Evolutionary conservation across 2,113 vertebrate species (phyloP), one percentile per base, ranked within the genome.

Genomic region (Etia nguti): DNA sequence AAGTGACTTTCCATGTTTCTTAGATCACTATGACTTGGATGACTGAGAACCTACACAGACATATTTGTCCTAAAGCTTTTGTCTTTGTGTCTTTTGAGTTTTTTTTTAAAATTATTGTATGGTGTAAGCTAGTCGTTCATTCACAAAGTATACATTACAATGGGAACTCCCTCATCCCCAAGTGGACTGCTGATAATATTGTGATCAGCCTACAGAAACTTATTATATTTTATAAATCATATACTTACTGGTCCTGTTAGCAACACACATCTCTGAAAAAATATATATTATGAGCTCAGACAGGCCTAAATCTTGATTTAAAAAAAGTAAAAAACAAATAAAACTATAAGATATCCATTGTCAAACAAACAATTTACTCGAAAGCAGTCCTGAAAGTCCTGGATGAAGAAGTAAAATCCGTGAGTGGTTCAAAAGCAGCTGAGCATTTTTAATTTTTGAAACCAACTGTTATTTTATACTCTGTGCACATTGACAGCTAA

Each of bases 91-190:
- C 84, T 90, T 79, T 75, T 41, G 18, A 82, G 90, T 73, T 77
- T 46, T 84, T 77, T 3, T 43, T 43, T 1, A 6, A 73, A 84
- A 82, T 80, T 87, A 93, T 93, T 94, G 91, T 95, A 26, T 81
- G 70, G 92, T 94, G 90, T 95, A 24, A 79, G 54, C 54, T 13
- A 34, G 81, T 86, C 81, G 68, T 90, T 95, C 92, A 92, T 94
- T 94, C 85, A 90, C 88, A 90, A 83, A 91, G 88, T 24, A 83
- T 90, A 92, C 87, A 90, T 82, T 80, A 80, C 62, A 8, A 4
- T 29, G 80, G 81, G 70, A 92, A 93, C 85, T 87, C 92, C 85
- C 89, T 89, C 59, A 65, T 77, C 29, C 75, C 90, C 3, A 29
- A 31, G 46, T 75, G 56, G 2, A 20, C 18, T 41, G 65, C 59